Percentiles rank a stretch among this genome's conserved stretches.
Evolutionary conservation across 1,140 invertebrate species (phyloP).

Genomic region (Drosophila pandora): DNA sequence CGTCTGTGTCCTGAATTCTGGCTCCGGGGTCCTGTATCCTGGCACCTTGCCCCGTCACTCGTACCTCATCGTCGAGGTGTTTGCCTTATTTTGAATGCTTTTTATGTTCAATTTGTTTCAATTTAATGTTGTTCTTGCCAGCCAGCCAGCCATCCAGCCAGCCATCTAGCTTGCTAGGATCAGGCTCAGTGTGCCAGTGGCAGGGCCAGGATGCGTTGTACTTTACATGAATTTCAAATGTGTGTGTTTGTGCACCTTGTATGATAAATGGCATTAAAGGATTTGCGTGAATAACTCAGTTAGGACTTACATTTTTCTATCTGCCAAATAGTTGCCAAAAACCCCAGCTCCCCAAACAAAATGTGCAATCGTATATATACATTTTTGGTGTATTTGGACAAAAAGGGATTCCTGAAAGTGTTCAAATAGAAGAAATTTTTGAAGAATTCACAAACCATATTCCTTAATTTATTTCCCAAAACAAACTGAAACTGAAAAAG

Average conservation of each 20-base stretch:
- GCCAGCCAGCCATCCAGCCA: conserved; percentile 14
- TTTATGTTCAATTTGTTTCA: conserved; percentile 82
- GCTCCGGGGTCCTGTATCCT: conserved; percentile 13
- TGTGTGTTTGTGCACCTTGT: conserved; percentile 38
- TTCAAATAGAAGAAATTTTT: neutral
- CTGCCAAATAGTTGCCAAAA: conserved; percentile 49
- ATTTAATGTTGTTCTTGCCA: conserved; percentile 78
- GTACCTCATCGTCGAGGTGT: conserved; percentile 56
- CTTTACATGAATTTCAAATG: conserved; percentile 76
- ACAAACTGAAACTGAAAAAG: neutral
- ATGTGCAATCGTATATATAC: conserved; percentile 27
- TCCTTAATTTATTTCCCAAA: neutral
- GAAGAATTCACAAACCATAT: neutral
- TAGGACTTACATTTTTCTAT: conserved; percentile 49
- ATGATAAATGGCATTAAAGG: conserved; percentile 79
- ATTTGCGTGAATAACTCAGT: conserved; percentile 75
- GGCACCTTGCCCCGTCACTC: conserved; percentile 18
- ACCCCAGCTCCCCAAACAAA: conserved; percentile 30
- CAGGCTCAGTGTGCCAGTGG: conserved; percentile 36
- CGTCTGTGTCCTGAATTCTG: conserved; percentile 44
- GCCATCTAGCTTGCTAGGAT: conserved; percentile 50
- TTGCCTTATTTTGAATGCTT: conserved; percentile 82
- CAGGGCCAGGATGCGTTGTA: conserved; percentile 56
- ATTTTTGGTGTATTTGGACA: neutral
- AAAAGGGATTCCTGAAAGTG: neutral